phyloP scores from a whole-genome alignment of 2,113 vertebrate species.

The Spilogale gracilis region DNA sequence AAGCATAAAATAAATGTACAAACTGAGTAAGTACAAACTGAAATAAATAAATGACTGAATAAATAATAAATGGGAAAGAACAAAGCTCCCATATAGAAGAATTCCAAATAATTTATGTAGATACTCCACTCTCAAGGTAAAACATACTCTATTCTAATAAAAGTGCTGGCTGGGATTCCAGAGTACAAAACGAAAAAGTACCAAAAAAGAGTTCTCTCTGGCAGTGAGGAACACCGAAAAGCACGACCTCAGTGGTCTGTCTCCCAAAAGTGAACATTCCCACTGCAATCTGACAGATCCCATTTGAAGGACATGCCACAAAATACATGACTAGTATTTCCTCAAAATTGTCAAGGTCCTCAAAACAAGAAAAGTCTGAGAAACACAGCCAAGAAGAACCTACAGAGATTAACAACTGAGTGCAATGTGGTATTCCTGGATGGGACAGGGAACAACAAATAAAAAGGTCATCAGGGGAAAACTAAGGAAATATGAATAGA shows the following conservation, averaged over 20 bases:
- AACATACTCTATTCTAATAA: background rate
- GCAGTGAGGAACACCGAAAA: background rate
- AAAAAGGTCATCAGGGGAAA: background rate
- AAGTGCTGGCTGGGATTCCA: background rate
- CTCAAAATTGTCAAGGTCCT: constrained; percentile 8
- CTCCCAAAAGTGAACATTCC: background rate
- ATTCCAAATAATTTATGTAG: background rate
- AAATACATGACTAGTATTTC: background rate
- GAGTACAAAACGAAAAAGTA: background rate
- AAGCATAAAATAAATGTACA: background rate
- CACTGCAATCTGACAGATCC: background rate
- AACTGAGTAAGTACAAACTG: background rate
- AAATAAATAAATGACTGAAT: background rate
- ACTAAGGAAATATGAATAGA: background rate
- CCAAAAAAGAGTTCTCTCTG: background rate
- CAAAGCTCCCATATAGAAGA: background rate
- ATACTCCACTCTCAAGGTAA: background rate
- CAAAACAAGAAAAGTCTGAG: constrained; percentile 4
- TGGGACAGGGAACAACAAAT: background rate
- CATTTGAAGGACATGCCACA: background rate
- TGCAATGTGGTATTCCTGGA: background rate
- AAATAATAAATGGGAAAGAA: background rate
- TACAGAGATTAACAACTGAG: background rate
- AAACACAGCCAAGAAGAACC: background rate
- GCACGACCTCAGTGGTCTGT: background rate